phyloP scores from a whole-genome alignment of 2,797 vertebrate genomes.

The Phrynocephalus forsythii region DNA sequence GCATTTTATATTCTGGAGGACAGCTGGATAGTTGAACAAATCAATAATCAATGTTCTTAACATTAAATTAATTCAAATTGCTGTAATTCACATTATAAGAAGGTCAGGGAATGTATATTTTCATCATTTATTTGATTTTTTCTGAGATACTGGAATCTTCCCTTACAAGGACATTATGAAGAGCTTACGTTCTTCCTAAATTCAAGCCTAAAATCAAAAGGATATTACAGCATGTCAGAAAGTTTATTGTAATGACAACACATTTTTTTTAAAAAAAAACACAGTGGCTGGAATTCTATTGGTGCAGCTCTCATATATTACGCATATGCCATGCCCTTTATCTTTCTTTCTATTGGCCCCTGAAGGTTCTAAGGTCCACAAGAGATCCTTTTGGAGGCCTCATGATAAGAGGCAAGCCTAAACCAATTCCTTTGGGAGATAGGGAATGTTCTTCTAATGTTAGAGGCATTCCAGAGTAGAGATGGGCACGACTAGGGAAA shows the following conservation, averaged over 20 bases:
- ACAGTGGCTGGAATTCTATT: too few relatives aligned
- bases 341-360: too few relatives aligned
- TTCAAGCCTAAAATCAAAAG: constrained; percentile 36
- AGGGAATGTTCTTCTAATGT: too few relatives aligned
- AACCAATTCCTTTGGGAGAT: too few relatives aligned
- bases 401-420: too few relatives aligned
- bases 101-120: constrained; percentile 57
- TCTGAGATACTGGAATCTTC: constrained; percentile 34
- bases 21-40: constrained; percentile 65
- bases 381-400: too few relatives aligned
- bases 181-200: constrained; percentile 52
- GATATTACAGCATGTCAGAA: constrained; percentile 43
- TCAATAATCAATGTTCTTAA: constrained; percentile 73
- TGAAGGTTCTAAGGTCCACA: too few relatives aligned
- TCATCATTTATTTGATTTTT: constrained; percentile 32
- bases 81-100: constrained; percentile 56
- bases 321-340: too few relatives aligned
- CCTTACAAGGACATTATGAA: constrained; percentile 17
- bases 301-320: too few relatives aligned
- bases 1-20: constrained; percentile 52
- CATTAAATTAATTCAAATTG: constrained; percentile 71
- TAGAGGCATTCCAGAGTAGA: too few relatives aligned
- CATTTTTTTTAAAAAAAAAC: too few relatives aligned
- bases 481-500: too few relatives aligned
- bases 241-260: constrained; percentile 23